These are phyloP conservation scores for Polylopha cassiicola DNA, from an alignment of 2,888 invertebrate genomes.

Conservation along the genomic window DNA sequence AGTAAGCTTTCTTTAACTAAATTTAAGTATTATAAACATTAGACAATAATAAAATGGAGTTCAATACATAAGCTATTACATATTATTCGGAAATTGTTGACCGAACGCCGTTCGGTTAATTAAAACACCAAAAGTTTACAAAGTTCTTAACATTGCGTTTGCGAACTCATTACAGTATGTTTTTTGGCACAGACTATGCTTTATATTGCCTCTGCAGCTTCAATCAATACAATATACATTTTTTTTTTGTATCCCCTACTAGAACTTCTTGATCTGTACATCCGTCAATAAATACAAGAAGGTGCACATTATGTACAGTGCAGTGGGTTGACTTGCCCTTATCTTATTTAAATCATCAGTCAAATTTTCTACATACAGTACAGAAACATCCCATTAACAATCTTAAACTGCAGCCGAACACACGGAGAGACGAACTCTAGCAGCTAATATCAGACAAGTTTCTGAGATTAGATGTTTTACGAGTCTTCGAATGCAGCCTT, in stretches of 20 bases:
- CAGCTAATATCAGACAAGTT: too few species aligned
- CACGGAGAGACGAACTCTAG: too few species aligned
- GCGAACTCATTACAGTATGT: constrained; percentile 24
- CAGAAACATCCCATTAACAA: too few species aligned
- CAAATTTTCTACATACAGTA: constrained; percentile 28
- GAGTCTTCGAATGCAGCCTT: too few species aligned
- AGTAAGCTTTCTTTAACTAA: constrained; percentile 72
- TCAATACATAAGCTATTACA: constrained; percentile 51
- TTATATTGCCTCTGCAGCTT: constrained; percentile 57
- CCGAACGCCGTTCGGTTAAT: constrained; percentile 30
- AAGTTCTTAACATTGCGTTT: too few species aligned
- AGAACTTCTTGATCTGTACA: constrained; percentile 28
- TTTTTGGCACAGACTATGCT: constrained; percentile 26
- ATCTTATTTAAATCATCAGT: constrained; percentile 21
- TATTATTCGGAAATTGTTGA: constrained; percentile 42
- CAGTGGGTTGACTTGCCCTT: constrained; percentile 30
- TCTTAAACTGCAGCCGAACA: too few species aligned
- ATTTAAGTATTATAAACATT: constrained; percentile 63
- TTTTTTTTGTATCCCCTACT: constrained; percentile 55
- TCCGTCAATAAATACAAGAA: constrained; percentile 52
- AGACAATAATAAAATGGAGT: constrained; percentile 58
- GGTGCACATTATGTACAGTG: constrained; percentile 65
- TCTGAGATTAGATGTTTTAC: too few species aligned
- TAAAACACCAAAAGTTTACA: constrained; percentile 5
- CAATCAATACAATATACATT: constrained; percentile 37